Base-by-base conservation (phyloP, 2,797 vertebrate species). In the Kryptolebias ocellatus region DNA sequence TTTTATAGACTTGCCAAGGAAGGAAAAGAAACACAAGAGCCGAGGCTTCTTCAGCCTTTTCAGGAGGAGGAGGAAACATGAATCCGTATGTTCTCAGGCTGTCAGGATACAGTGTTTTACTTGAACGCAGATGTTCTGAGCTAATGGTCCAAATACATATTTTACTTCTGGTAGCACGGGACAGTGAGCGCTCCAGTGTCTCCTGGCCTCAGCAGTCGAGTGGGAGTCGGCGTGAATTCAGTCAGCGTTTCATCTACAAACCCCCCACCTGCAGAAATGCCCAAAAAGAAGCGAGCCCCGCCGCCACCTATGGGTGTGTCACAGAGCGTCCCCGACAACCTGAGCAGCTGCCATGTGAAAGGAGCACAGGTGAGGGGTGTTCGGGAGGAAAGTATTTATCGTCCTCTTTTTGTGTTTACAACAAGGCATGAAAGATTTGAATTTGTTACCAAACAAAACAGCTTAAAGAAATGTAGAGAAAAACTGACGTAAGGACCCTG, bases 261-360 rank as follows among this genome's bases (percentile, higher is more conserved):
- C 74, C 93, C 93, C 0, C 73, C 92, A 71, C 90, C 93, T 0
- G 81, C 91, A 0, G 94, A 96, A 1, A 77, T 86, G 73, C 90
- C 95, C 0, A 98, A 97, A 88, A 99, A 99, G 71, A 93, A 96
- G 28, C 93, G 93, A 1, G 97, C 98, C 0, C 98, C 97, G 0
- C 85, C 89, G 67, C 97, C 97, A 0, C 97, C 97, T 1, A 80
- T 95, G 89, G 63, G 74, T 0, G 69, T 27, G 0, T 94, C 95
- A 0, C 95, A 85, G 73, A 96, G 94, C 0, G 53, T 84, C 16
- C 87, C 94, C 0, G 90, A 85, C 77, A 84, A 89, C 37, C 93
- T 95, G 0, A 65, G 79, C 8, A 67, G 49, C 16, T 74, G 74
- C 62, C 92, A 89, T 0, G 60, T 71, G 0, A 79, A 83, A 58